These are phyloP conservation scores for Synergus itoensis DNA, from an alignment of 2,888 invertebrate genomes.

Conservation along the genomic window DNA sequence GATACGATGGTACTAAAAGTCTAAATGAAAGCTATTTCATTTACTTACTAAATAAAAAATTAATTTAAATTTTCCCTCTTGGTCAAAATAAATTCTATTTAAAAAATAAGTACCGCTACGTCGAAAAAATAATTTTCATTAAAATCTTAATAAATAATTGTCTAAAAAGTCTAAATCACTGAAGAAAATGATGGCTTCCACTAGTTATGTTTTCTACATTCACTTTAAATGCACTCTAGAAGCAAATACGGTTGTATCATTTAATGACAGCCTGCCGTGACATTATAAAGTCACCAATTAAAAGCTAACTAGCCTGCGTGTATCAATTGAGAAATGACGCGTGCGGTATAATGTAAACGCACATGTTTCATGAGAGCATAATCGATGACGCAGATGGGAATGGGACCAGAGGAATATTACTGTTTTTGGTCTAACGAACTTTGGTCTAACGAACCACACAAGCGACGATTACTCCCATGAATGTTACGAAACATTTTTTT, in stretches of 20 bases:
- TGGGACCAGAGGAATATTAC: background rate
- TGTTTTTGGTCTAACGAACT: background rate
- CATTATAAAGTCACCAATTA: slow-evolving; percentile 31
- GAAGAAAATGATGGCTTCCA: background rate
- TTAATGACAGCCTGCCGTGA: slow-evolving; percentile 27
- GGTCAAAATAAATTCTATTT: too few relatives aligned
- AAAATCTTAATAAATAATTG: too few relatives aligned
- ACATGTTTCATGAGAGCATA: slow-evolving; percentile 30
- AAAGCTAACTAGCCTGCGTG: slow-evolving; percentile 34
- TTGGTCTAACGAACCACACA: background rate
- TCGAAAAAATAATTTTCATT: too few relatives aligned
- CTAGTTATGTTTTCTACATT: background rate
- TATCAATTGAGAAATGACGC: slow-evolving; percentile 40
- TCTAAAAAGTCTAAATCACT: background rate
- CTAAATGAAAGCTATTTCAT: background rate
- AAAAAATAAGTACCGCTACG: too few relatives aligned
- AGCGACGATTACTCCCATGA: background rate
- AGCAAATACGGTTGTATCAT: slow-evolving; percentile 2
- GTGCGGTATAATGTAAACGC: slow-evolving; percentile 36
- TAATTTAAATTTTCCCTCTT: too few relatives aligned
- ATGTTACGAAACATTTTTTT: slow-evolving; percentile 17
- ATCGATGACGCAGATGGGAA: slow-evolving; percentile 18
- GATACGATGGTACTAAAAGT: background rate
- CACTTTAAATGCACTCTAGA: background rate
- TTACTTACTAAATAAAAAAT: too few relatives aligned